Evolutionary conservation across 2,797 vertebrate species (phyloP).

Genomic region (Tamandua tetradactyla): DNA sequence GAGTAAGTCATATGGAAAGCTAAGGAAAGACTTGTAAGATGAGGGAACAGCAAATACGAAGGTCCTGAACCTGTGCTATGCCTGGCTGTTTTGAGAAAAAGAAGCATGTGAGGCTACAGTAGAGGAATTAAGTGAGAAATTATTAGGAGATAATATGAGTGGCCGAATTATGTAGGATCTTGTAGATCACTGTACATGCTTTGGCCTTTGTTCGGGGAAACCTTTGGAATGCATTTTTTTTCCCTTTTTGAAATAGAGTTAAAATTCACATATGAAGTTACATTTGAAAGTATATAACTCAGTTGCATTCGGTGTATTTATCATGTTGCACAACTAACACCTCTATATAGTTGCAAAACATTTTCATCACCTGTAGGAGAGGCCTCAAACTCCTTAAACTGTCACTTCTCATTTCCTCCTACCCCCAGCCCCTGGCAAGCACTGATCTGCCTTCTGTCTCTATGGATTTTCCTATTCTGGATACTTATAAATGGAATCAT

Average conservation of each 20-base stretch:
- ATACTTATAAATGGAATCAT: too few species aligned
- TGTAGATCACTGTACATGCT: neutral
- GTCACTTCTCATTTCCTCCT: too few species aligned
- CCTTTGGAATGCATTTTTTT: neutral
- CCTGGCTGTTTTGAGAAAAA: neutral
- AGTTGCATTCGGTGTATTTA: too few species aligned
- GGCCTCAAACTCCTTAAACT: too few species aligned
- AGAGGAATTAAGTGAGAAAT: neutral
- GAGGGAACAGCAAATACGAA: neutral
- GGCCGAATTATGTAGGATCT: neutral
- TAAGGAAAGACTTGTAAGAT: neutral
- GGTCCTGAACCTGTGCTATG: neutral
- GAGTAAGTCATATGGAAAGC: neutral
- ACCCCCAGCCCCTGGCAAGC: too few species aligned
- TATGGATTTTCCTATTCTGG: too few species aligned
- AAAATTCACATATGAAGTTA: too few species aligned
- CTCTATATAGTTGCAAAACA: too few species aligned
- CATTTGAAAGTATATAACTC: too few species aligned
- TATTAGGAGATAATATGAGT: neutral
- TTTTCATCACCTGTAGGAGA: too few species aligned
- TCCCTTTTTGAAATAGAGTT: neutral
- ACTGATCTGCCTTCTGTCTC: too few species aligned
- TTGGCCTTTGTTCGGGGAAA: neutral
- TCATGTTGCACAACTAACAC: too few species aligned
- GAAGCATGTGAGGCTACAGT: neutral